Evolutionary conservation across 1,140 invertebrate species (phyloP).

Genomic region (Aphelenchoides fujianensis): DNA sequence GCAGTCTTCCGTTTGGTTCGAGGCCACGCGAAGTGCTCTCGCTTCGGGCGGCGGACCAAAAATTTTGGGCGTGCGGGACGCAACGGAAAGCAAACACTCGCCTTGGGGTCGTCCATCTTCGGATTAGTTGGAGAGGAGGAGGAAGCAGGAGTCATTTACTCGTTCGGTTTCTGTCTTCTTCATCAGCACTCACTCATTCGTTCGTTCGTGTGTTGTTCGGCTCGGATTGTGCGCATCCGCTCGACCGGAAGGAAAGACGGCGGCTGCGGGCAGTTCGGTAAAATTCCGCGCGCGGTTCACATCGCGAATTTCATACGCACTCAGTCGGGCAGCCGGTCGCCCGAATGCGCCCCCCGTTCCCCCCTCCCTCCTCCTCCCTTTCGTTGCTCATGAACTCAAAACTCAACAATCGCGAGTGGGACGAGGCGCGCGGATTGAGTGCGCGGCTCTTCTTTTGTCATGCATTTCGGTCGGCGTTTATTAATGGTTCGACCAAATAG

Average conservation of each 20-base stretch:
- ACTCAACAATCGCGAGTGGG: too few species aligned
- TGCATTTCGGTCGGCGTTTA: too few species aligned
- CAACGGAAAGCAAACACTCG: not conserved
- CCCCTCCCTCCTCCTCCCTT: too few species aligned
- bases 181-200: too few species aligned
- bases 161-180: too few species aligned
- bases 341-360: too few species aligned
- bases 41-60: not conserved
- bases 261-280: not conserved
- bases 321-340: too few species aligned
- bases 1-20: not conserved
- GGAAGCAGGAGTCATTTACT: not conserved
- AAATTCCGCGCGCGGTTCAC: not conserved
- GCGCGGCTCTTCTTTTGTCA: too few species aligned
- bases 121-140: not conserved
- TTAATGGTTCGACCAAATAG: too few species aligned
- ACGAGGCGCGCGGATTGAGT: too few species aligned
- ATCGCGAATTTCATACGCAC: conserved; percentile 3
- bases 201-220: too few species aligned
- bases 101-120: not conserved
- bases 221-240: not conserved
- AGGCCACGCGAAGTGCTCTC: not conserved
- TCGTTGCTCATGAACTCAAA: too few species aligned
- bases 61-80: not conserved
- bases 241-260: not conserved